Base-by-base conservation (phyloP, 2,797 vertebrate genomes). In the Schizopygopsis pylzovi region DNA sequence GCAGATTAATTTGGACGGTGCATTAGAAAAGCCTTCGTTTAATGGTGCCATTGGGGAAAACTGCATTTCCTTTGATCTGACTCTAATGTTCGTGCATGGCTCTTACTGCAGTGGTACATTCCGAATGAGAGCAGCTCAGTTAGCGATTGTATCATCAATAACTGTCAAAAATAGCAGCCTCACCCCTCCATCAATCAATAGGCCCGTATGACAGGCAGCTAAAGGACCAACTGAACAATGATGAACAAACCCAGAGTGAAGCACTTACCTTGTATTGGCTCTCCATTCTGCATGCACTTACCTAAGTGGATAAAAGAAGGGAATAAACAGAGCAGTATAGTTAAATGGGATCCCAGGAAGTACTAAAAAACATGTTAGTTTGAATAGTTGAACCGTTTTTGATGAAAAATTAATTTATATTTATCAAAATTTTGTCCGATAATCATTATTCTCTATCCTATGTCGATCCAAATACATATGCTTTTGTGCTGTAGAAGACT, bases 251-350 rank as follows among this genome's bases (percentile, higher is more conserved):
- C 82, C 77, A 47, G 68, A 81, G 82, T 43, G 59, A 87, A 84
- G 86, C 86, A 76, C 77, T 87, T 87, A 87, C 82, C 77, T 87
- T 71, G 72, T 73, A 84, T 84, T 84, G 71, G 72, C 78, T 87
- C 71, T 85, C 68, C 28, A 37, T n/a, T 59, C 68, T 45, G 39
- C 47, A 79, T 71, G 76, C 76, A 85, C 83, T 85, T 85, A 78
- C 65, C 83, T 79, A 85, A 85, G 83, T 85, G 76, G 76, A 79
- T 85, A 76, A 67, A 45, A 77, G 61, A 12, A 84, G 9, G 39
- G 67, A 71, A 85, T 52, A 79, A 79, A 79, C 83, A 79, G 49
- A 70, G 59, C 43, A 45, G 70, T 83, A n/a, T 33, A 7, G 72
- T 67, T 82, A 82, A 70, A 70, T 63, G 39, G 41, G 49, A 82